Evolutionary conservation across 2,797 vertebrate genomes (phyloP), one percentile per base, ranked within the genome.

Genomic region (Margarornis squamiger): DNA sequence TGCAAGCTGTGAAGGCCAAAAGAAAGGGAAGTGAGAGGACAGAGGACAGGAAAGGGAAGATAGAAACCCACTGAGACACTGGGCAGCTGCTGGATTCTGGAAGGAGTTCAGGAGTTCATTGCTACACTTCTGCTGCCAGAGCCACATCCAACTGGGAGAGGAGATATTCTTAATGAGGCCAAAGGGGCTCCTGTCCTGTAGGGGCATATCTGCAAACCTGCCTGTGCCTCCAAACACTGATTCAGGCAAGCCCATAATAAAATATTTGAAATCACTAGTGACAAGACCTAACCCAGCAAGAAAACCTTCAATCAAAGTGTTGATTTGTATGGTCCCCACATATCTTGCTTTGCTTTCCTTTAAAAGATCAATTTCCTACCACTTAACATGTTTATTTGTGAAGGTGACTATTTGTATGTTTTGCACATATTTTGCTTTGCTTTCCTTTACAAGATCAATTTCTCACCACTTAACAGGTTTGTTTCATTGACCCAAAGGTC

Each of bases 21-120:
- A 38, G 26, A 36, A 48, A 72, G 39, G 10, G 13, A 34, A 34
- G 49, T 10, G 43, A 73, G 62, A 48, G 51, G 16, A 46, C 38
- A 93, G n/a, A 24, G 3, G 3, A 13, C 15, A 81, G 14, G 10
- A 16, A 11, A 70, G 15, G 12, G 23, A 32, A 68, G n/a, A 14
- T 0, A 2, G 14, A 61, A 74, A 52, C 51, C 30, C 54, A 10
- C 27, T 0, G 29, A 59, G 63, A 9, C 73, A 5, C 2, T 1
- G 13, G 43, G n/a, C 23, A 38, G 74, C 36, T 14, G 54, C n/a
- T 34, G 62, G 51, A 6, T 6, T 38, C 65, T 8, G 3, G 32
- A 49, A 45, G 20, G 34, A 30, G 39, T 16, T 52, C 15, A 5
- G 41, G 52, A 14, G 38, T 4, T 10, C 1, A 4, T 30, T 7